Base-by-base conservation (phyloP, 2,113 vertebrate species). In the Cisticola juncidis region DNA sequence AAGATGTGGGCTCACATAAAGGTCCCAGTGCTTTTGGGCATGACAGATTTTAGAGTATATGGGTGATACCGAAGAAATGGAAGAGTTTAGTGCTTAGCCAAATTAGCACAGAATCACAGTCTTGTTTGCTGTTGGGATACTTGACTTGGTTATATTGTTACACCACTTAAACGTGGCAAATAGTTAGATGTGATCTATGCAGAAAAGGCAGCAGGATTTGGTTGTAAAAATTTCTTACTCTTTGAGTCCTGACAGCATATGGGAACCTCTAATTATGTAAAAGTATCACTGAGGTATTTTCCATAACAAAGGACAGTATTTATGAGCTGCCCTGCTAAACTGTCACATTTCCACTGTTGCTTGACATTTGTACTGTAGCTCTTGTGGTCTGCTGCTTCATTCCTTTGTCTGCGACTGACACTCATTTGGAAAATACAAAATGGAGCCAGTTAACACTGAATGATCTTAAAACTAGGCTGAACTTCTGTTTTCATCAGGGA, bases 401-500 rank as follows among this genome's bases (percentile, higher is more conserved):
- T 92, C 88, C 77, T 96, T 94, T 96, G 88, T 96, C 45, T 71
- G n/a, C 68, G 36, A 79, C 92, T 93, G 72, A 65, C 58, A 36
- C 9, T 24, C 61, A 14, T 81, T 90, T 95, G 92, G 88, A 96
- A 96, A 96, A 92, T 90, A 94, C 64, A 57, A 86, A 74, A 79
- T 76, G 69, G 77, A 96, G 88, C 92, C 88, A 84, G 90, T 92
- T 92, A 94, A 77, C 88, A 82, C 40, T 92, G 96, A 93, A 94
- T 96, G 95, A 89, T 96, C 77, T 95, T 91, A 95, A 96, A 96
- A 92, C 88, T 70, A 92, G 83, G 36, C 62, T 77, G 83, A 79
- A 80, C 83, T 93, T 96, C 83, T 94, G 83, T 96, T 96, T 96
- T 95, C 84, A 84, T 80, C 7, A 0, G 66, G 66, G 50, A 94